Conservation (phyloP, 2,888 invertebrate species). For the Leptogaster cylindrica region DNA sequence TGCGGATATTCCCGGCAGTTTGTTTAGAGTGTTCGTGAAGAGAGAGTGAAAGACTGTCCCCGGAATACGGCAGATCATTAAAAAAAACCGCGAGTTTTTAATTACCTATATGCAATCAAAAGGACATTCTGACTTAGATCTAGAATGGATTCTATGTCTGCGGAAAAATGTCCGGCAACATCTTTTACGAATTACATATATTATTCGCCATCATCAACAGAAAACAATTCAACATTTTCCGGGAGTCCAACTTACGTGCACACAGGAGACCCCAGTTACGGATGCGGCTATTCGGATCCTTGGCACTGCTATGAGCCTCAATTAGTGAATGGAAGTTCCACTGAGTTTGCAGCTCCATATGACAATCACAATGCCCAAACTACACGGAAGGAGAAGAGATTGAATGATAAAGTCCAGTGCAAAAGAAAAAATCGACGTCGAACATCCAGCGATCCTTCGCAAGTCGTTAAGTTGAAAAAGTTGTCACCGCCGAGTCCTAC, state of each 20-base stretch:
- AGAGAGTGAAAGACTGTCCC: neutral
- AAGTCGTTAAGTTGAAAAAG: neutral
- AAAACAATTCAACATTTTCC: neutral
- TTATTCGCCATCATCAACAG: conserved; percentile 5
- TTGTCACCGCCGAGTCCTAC: neutral
- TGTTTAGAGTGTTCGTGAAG: neutral
- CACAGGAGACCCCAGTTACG: neutral
- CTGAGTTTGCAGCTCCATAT: neutral
- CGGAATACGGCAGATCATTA: too few species aligned
- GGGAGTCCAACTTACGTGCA: neutral
- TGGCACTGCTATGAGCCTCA: neutral
- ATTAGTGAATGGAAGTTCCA: neutral
- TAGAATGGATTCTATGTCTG: neutral
- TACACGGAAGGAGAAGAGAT: neutral
- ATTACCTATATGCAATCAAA: too few species aligned
- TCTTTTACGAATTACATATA: neutral
- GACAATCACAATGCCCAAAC: neutral
- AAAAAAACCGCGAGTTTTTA: neutral
- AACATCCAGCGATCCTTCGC: neutral
- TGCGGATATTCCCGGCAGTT: neutral
- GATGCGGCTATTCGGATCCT: neutral
- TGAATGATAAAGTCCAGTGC: neutral
- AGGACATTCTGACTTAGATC: too few species aligned
- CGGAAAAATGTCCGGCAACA: neutral
- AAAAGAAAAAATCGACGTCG: neutral